Base-by-base conservation (phyloP, 2,888 invertebrate genomes). In the Chalcosyrphus nemorum region DNA sequence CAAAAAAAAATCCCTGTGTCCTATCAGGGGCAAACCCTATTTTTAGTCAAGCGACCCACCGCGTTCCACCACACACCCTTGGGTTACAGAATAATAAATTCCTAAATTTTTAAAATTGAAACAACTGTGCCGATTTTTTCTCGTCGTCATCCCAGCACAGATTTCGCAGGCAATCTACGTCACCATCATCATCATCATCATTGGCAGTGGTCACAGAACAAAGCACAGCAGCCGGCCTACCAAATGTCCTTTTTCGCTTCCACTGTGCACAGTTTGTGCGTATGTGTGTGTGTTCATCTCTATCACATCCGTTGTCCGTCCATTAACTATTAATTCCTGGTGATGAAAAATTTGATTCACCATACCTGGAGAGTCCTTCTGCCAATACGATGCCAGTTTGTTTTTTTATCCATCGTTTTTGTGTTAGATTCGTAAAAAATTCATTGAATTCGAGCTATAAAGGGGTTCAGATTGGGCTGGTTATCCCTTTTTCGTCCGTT, bases 311-410 rank as follows among this genome's bases (percentile, higher is more conserved):
- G 66, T 72, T 78, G 72, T 66, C 66, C 72, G 52, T 74, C 82
- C 78, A 84, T 84, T 84, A 84, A 84, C 78, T 84, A 84, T 84
- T 84, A 84, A 84, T 84, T 84, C 43, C 78, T 84, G 82, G 78
- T 84, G 82, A 74, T 84, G 78, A 84, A 84, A 84, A 84, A 84
- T 84, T 74, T 74, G 82, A 84, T 78, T 78, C 56, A 65, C 68
- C 74, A 74, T 63, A 61, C 35, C 56, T 43, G 32, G 56, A 35
- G 47, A 35, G 54, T 76, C 65, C 63, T 71, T 41, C 38, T 74
- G 43, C 17, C 41, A 24, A 80, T 32, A 32, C 7, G 29, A n/a
- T n/a, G n/a, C 24, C 9, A 7, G 7, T 32, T 32, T 59, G 47
- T 74, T 35, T 56, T 19, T 56, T 19, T 59, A 35, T 47, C 13